Base-by-base conservation (phyloP, 2,113 vertebrate species). In the Leuciscus idus region DNA sequence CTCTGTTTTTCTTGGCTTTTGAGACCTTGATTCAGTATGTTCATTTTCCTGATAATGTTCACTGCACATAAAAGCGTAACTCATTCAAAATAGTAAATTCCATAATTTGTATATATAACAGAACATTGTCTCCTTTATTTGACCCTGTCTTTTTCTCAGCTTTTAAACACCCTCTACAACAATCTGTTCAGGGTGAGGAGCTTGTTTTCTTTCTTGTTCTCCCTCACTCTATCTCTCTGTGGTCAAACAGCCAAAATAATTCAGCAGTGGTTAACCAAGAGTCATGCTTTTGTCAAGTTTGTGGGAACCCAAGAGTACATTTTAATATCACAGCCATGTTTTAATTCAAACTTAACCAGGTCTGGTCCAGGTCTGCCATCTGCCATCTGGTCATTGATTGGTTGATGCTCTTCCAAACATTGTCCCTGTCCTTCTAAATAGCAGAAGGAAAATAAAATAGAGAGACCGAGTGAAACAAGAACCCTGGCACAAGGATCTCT, bases 381-480 rank as follows among this genome's bases (percentile, higher is more conserved):
- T 88, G 84, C 83, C 59, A 75, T 84, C 43, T 74, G 57, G 30
- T 84, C 33, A 84, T 23, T 81, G 28, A 43, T 46, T 77, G 26
- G 79, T 93, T 94, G 94, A 93, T 72, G 72, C 86, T 10, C 84
- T 62, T 93, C 93, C 94, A 94, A 91, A 90, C 86, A 84, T 89
- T 91, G 91, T 89, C 92, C 91, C 85, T 88, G 88, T 92, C 85
- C 83, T 85, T 80, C 23, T 92, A 88, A 86, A 70, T 79, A 75
- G 78, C 87, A 46, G n/a, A 80, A 77, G 88, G 81, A 90, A 89
- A 90, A 89, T 88, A 59, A 52, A 59, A 90, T 73, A 86, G 13
- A n/a, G 21, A 43, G 64, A 87, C 30, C 36, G 43, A 59, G n/a
- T 70, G 36, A 62, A 55, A 73, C 9, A 50, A 66, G 28, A 76